Evolutionary conservation across 30 jellyfish, hydroid and myxozoan species (phyloP).

Genomic region (Cassiopea xamachana): DNA sequence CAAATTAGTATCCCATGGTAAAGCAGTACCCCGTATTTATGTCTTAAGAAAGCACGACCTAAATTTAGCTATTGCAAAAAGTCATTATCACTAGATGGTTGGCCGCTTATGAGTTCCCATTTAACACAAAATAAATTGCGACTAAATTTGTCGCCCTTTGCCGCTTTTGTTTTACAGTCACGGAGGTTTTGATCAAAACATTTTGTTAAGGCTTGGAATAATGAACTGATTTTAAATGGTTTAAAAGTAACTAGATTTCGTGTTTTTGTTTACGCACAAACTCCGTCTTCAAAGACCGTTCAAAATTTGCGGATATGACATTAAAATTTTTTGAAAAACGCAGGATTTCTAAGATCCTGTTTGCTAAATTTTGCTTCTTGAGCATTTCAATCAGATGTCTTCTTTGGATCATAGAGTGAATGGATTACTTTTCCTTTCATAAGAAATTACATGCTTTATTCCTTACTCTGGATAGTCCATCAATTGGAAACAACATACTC

Average conservation of each 20-base stretch:
- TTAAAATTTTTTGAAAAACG: conserved; percentile 23
- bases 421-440: background rate
- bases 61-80: background rate
- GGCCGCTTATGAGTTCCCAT: conserved; percentile 2
- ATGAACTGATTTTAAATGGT: background rate
- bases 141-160: background rate
- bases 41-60: background rate
- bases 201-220: background rate
- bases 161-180: background rate
- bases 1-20: no score
- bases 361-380: background rate
- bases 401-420: background rate
- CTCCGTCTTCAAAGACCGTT: conserved; percentile 14
- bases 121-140: background rate
- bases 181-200: conserved; percentile 2
- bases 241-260: conserved; percentile 5
- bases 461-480: no score
- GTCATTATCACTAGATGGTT: background rate
- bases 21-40: background rate
- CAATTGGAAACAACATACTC: no score
- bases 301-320: conserved; percentile 31
- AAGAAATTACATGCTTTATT: no score
- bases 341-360: conserved; percentile 8
- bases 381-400: background rate
- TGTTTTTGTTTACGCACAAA: conserved; percentile 9